A percentile compares a stretch with the other conserved stretches of the same genome.
phyloP scores from a whole-genome alignment of 2,888 invertebrate genomes.

The Anthrax anthrax region DNA sequence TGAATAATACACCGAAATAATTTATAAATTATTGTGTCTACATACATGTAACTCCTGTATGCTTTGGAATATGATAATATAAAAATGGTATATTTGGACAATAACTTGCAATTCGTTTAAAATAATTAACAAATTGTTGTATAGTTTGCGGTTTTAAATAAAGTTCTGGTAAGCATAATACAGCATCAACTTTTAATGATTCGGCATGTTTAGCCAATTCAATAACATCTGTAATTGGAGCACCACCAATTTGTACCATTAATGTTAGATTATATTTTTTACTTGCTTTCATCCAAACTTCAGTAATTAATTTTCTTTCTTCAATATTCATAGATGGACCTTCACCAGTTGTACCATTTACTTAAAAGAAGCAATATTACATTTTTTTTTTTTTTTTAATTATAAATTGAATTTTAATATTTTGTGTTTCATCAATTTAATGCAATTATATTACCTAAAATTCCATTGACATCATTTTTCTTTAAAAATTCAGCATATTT shows the following conservation, averaged over 20 bases:
- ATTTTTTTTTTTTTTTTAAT: neutral
- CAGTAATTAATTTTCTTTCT: conserved; percentile 52
- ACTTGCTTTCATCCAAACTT: conserved; percentile 47
- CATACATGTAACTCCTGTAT: conserved; percentile 59
- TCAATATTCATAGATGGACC: conserved; percentile 48
- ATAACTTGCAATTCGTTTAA: conserved; percentile 48
- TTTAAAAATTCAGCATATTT: conserved; percentile 50
- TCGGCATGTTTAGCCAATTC: conserved; percentile 52
- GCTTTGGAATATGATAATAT: conserved; percentile 69
- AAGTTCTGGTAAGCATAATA: conserved; percentile 60
- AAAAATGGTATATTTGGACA: conserved; percentile 64
- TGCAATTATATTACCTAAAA: conserved; percentile 41
- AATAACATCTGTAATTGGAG: conserved; percentile 50
- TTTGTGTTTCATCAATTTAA: neutral
- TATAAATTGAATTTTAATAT: neutral
- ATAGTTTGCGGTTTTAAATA: conserved; percentile 55
- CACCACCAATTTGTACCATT: conserved; percentile 61
- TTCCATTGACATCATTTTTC: conserved; percentile 45
- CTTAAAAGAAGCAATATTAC: conserved; percentile 32
- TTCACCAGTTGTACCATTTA: conserved; percentile 70
- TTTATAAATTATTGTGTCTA: conserved; percentile 13
- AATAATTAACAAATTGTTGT: conserved; percentile 48
- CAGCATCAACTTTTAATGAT: conserved; percentile 45
- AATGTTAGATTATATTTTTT: conserved; percentile 41
- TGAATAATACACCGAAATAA: too few species aligned